Percentiles rank a stretch among this genome's conserved stretches.
Evolutionary conservation across 2,888 invertebrate species (phyloP).

Genomic region (Cecidostiba fungosa): DNA sequence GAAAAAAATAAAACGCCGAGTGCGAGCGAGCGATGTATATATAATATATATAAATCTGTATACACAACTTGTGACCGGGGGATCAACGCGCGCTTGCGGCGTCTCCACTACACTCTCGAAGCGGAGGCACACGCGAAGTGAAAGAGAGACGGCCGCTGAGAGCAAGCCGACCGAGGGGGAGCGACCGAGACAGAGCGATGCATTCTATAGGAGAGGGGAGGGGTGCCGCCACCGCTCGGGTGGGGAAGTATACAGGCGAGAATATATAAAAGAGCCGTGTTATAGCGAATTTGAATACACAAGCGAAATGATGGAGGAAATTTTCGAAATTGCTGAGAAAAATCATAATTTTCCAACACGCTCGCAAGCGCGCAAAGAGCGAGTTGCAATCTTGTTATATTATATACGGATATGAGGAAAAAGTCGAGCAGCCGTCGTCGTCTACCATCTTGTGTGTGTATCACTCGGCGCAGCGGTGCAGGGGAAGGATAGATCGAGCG

Average conservation of each 20-base stretch:
- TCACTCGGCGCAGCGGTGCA: not conserved
- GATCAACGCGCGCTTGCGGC: constrained; percentile 41
- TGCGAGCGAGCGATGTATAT: constrained; percentile 55
- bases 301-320: too few relatives aligned
- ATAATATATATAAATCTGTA: not conserved
- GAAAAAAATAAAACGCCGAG: not conserved
- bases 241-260: not conserved
- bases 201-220: not conserved
- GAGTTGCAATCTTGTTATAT: too few relatives aligned
- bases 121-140: constrained; percentile 58
- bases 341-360: too few relatives aligned
- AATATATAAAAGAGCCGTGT: too few relatives aligned
- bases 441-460: constrained; percentile 4
- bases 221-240: not conserved
- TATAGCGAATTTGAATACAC: too few relatives aligned
- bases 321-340: too few relatives aligned
- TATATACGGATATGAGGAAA: not conserved
- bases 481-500: constrained; percentile 65
- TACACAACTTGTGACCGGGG: constrained; percentile 31
- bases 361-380: too few relatives aligned
- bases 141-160: constrained; percentile 52
- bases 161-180: constrained; percentile 10
- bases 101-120: constrained; percentile 55
- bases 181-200: constrained; percentile 8
- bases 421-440: not conserved